Conservation (phyloP, 2,888 invertebrate genomes). For the Mamestra brassicae region DNA sequence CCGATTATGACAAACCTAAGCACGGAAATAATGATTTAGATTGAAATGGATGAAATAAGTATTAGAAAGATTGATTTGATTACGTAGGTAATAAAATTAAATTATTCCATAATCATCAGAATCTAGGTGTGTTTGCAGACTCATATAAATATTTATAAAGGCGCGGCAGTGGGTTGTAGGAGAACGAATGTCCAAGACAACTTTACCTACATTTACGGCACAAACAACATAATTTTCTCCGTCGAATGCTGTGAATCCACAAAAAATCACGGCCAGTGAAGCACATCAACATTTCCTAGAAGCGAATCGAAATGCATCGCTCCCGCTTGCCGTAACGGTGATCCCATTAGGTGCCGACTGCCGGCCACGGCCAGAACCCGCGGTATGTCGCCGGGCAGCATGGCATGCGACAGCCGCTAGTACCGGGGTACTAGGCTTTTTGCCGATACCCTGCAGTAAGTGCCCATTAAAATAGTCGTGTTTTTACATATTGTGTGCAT, state of each 20-base stretch:
- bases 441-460: conserved; percentile 57
- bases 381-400: conserved; percentile 61
- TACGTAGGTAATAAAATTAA: conserved; percentile 25
- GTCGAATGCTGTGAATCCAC: conserved; percentile 38
- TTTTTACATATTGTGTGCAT: conserved; percentile 61
- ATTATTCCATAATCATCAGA: conserved; percentile 11
- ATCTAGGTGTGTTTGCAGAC: conserved; percentile 40
- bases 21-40: conserved; percentile 43
- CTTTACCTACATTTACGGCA: conserved; percentile 30
- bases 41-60: conserved; percentile 36
- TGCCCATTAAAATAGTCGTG: conserved; percentile 61
- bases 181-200: conserved; percentile 2
- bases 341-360: conserved; percentile 64
- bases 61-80: conserved; percentile 49
- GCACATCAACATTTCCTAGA: conserved; percentile 62
- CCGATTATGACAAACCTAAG: conserved; percentile 9
- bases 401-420: conserved; percentile 58
- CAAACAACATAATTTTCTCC: conserved; percentile 51
- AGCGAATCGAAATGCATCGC: conserved; percentile 63
- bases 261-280: conserved; percentile 59
- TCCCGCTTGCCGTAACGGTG: conserved; percentile 73
- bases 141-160: conserved; percentile 30
- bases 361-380: conserved; percentile 25
- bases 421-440: conserved; percentile 48
- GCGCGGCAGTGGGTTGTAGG: neutral